phyloP scores from a whole-genome alignment of 2,113 vertebrate species.

The Psophia crepitans region DNA sequence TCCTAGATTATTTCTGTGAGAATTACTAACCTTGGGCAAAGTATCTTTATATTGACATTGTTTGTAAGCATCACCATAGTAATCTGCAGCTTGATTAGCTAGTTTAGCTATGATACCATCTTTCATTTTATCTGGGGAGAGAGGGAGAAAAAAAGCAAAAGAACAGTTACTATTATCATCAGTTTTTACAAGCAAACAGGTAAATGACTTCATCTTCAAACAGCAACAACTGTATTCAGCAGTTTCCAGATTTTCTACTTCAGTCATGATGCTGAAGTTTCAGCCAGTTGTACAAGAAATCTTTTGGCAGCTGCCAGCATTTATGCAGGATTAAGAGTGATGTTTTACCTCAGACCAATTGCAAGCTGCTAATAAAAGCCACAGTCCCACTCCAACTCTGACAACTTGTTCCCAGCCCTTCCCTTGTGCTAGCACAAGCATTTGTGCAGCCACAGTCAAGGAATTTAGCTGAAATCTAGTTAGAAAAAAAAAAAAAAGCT shows the following conservation, averaged over 20 bases:
- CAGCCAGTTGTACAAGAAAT: background rate
- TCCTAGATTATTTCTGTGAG: background rate
- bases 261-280: background rate
- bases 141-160: background rate
- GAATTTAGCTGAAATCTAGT: background rate
- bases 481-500: background rate
- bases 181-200: background rate
- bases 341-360: background rate
- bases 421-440: background rate
- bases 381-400: background rate
- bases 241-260: background rate
- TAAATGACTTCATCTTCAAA: background rate
- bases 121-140: slow-evolving; percentile 92
- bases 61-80: slow-evolving; percentile 95
- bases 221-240: background rate
- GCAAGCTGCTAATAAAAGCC: background rate
- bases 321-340: background rate
- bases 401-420: background rate
- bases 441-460: background rate
- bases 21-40: slow-evolving; percentile 91
- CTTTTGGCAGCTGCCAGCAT: background rate
- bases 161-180: background rate
- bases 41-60: slow-evolving; percentile 98
- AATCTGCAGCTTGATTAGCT: slow-evolving; percentile 96
- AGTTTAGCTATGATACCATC: slow-evolving; percentile 94